Evolutionary conservation across 2,113 vertebrate species (phyloP), one percentile per base, ranked within the genome.

Genomic region (Crotalus helleri): DNA sequence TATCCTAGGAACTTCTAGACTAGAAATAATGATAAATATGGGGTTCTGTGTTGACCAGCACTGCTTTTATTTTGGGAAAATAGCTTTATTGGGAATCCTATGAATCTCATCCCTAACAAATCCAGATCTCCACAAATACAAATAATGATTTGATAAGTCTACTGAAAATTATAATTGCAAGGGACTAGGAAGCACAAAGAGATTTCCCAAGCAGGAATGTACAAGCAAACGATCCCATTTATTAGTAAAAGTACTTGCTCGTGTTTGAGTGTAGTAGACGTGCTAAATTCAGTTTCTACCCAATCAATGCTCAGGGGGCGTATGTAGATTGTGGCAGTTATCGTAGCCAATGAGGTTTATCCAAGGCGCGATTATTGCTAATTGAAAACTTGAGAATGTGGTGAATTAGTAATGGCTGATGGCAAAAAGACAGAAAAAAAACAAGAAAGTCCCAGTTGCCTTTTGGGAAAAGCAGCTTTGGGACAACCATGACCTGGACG

Each of bases 1-100:
- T 95, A 96, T 12, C 96, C 26, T 91, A 95, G 95, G 95, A 33
- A 81, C 94, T 91, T 74, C 93, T 94, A 85, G 91, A 92, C 85
- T 4, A 0, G 33, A 93, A 96, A 93, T 64, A 87, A 64, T 74
- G 95, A 44, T 13, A 91, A 24, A 9, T 17, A 95, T 91, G 55
- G 94, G 92, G 94, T 95, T 95, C 93, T 0, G 93, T 92, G 69
- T 74, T 92, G 61, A 96, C 95, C 90, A 92, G 93, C 15, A 91
- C 23, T 2, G 46, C 95, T 93, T 95, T 95, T 92, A 94, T 94
- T 74, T 10, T n/a, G 55, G 53, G 6, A 81, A 93, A 90, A 46
- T 8, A 69, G 9, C 54, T 92, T 13, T 69, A 11, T 21, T 13
- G 19, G 55, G 88, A 24, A 29, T 21, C 55, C 58, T 59, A 49